Base-by-base conservation (phyloP, 2,113 vertebrate species). In the Bubalus kerabau region DNA sequence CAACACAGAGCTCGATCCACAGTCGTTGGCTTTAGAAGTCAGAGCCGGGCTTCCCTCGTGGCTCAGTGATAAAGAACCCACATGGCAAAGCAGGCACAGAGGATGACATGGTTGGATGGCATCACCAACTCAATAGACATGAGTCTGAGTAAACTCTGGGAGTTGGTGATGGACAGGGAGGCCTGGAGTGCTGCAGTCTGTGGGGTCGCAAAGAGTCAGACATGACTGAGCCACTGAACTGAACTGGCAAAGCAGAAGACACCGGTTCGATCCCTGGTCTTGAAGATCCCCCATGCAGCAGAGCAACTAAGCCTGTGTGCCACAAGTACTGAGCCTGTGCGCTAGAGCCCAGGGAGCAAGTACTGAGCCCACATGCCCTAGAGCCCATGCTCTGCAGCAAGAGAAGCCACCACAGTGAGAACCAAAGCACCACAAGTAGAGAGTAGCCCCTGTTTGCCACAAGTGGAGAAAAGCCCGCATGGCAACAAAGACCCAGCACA, bases 141-240 rank as follows among this genome's bases (percentile, higher is more conserved):
- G 67, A 71, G 17, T 36, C 1, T 71, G 67, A 5, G 67, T 40
- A 1, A 71, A 21, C 19, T 40, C n/a, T 9, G 0, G n/a, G 19
- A 71, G 2, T 11, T 71, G 67, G 67, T 1, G 0, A 40, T 2
- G 10, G 67, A 71, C 67, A 71, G 10, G n/a, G 19, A 71, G 67
- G 67, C 67, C 67, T 6, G 67, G 67, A 9, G 0, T 71, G 67
- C n/a, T 71, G 67, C n/a, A 23, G n/a, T 12, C 19, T 19, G 36
- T 40, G 67, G n/a, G 2, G 9, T 36, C 9, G 2, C 19, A 40
- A 23, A 71, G 67, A 71, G 67, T 71, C n/a, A 12, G 67, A 36
- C n/a, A 23, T 1, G 19, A 12, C 67, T 71, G n/a, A 71, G n/a
- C 0, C 5, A 12, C 19, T 36, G n/a, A n/a, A 10, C 17, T 67